These are phyloP conservation scores for Chaetura pelagica DNA, from an alignment of 2,113 vertebrate species.

Conservation along the genomic window DNA sequence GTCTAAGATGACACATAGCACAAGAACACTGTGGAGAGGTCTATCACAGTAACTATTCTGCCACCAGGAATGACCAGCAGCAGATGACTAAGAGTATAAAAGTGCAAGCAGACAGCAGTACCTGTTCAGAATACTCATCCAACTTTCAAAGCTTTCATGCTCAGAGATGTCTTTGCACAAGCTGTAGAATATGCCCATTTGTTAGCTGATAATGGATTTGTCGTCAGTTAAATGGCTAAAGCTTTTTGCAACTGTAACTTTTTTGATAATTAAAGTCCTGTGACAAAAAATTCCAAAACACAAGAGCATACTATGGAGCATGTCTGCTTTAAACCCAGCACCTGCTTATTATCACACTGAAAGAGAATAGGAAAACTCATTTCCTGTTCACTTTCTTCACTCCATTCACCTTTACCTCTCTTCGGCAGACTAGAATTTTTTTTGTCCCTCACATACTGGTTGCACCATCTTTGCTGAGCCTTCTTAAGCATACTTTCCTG, in stretches of 20 bases:
- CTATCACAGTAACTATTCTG: background rate
- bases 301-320: fast-evolving
- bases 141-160: background rate
- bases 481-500: background rate
- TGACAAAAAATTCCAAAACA: background rate
- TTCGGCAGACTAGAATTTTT: background rate
- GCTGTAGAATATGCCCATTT: background rate
- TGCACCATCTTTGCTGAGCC: background rate
- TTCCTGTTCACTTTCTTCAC: background rate
- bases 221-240: background rate
- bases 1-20: background rate
- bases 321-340: background rate
- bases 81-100: background rate
- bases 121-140: background rate
- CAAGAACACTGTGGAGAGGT: fast-evolving
- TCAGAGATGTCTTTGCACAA: background rate
- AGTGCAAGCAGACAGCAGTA: background rate
- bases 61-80: background rate
- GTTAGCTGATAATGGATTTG: background rate
- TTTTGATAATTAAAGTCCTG: background rate
- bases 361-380: background rate
- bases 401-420: background rate
- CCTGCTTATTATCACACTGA: background rate
- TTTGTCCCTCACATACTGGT: background rate
- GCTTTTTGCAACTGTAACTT: background rate